phyloP scores from a whole-genome alignment of 1,140 invertebrate genomes.

The Steinernema feltiae region DNA sequence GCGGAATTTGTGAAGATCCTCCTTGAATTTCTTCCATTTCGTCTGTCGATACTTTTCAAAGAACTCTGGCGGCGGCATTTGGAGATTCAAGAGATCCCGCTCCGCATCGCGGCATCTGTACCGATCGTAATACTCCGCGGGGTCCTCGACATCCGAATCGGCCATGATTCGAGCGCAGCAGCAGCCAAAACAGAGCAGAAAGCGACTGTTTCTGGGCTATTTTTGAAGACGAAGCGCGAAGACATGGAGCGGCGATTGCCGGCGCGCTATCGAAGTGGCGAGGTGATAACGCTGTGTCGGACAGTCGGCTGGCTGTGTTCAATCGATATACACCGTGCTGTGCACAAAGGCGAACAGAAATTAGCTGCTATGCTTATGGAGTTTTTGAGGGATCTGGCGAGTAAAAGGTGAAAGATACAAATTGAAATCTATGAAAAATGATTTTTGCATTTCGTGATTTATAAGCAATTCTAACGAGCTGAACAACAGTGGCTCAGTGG shows the following conservation, averaged over 20 bases:
- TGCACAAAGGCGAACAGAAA: too few species aligned
- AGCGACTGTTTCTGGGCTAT: background rate
- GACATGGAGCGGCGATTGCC: too few species aligned
- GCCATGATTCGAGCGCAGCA: background rate
- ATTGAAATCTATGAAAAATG: too few species aligned
- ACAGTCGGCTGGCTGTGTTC: background rate
- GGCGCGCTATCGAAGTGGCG: background rate
- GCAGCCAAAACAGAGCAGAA: background rate
- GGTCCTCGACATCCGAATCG: constrained; percentile 2
- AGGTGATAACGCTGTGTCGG: background rate
- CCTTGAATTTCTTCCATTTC: background rate
- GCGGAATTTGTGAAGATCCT: constrained; percentile 10
- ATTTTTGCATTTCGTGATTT: too few species aligned
- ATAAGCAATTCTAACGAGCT: too few species aligned
- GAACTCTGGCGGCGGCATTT: background rate
- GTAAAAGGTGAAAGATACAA: too few species aligned
- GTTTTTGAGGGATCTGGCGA: too few species aligned
- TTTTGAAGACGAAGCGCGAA: background rate
- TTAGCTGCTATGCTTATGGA: too few species aligned
- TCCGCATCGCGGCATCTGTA: background rate
- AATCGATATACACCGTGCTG: background rate
- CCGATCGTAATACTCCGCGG: background rate
- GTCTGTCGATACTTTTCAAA: background rate
- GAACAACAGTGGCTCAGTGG: too few species aligned
- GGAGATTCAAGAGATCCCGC: background rate